Conservation (phyloP, 2,113 vertebrate genomes). For the Stigmatopora nigra region DNA sequence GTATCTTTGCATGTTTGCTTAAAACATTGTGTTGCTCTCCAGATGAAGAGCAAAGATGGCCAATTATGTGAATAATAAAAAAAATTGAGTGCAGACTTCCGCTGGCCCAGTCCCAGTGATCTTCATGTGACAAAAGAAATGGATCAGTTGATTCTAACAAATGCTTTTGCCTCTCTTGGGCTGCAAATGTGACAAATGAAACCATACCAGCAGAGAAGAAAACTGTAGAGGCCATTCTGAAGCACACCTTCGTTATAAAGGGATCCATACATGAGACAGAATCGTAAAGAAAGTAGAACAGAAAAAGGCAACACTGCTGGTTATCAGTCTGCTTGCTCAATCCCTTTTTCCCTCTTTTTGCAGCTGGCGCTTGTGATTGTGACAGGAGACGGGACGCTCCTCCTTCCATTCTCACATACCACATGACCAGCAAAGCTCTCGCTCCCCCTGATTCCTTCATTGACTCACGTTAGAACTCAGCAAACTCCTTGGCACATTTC, state of each 20-base stretch:
- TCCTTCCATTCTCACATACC: slow-evolving; percentile 42
- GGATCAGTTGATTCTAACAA: slow-evolving; percentile 11
- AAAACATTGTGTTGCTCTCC: slow-evolving; percentile 7
- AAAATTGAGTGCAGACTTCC: slow-evolving; percentile 15
- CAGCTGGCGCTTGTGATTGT: slow-evolving; percentile 62
- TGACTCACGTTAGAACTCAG: slow-evolving; percentile 77
- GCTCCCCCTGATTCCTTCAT: slow-evolving; percentile 34
- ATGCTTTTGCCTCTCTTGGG: slow-evolving; percentile 17
- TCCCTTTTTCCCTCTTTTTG: slow-evolving; percentile 30
- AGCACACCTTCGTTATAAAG: slow-evolving; percentile 54
- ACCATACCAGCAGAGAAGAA: slow-evolving; percentile 24
- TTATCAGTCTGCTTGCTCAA: slow-evolving; percentile 49
- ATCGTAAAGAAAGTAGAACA: slow-evolving; percentile 53
- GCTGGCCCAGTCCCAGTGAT: slow-evolving; percentile 10
- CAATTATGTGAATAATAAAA: slow-evolving; percentile 13
- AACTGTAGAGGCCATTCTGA: slow-evolving; percentile 41
- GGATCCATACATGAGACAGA: slow-evolving; percentile 57
- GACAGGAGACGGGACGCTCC: slow-evolving; percentile 60
- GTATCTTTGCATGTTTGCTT: slow-evolving; percentile 5
- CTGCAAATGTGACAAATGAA: slow-evolving; percentile 17
- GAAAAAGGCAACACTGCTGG: slow-evolving; percentile 68
- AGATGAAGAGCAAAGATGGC: slow-evolving; percentile 5
- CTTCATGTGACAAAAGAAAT: slow-evolving; percentile 12
- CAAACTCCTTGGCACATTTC: slow-evolving; percentile 89
- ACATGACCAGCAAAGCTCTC: slow-evolving; percentile 54